These are phyloP conservation scores for Nasonia vitripennis DNA, from an alignment of 1,140 invertebrate genomes.

Conservation along the genomic window DNA sequence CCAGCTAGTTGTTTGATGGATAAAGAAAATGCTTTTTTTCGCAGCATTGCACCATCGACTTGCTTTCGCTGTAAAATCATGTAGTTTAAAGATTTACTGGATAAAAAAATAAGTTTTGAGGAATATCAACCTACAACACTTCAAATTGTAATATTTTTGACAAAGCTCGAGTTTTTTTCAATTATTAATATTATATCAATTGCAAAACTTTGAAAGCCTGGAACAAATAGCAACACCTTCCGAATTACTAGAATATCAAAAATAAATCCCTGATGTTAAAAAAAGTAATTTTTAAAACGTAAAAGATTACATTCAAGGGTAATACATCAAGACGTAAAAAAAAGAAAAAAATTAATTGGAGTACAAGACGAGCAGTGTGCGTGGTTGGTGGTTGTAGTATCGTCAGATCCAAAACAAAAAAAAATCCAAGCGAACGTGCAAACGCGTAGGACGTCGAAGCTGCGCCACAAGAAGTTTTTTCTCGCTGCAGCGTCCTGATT, in stretches of 20 bases:
- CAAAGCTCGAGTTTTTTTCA: no score
- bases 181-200: no score
- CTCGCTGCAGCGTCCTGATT: not conserved
- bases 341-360: not conserved
- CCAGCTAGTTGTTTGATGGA: no score
- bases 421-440: constrained; percentile 18
- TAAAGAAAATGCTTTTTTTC: not conserved
- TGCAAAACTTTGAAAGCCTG: no score
- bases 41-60: not conserved
- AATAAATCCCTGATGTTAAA: no score
- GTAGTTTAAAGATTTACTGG: not conserved
- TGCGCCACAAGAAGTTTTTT: constrained; percentile 34
- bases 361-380: not conserved
- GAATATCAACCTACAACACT: not conserved
- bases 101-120: not conserved
- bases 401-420: constrained; percentile 4
- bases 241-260: no score
- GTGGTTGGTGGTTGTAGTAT: not conserved
- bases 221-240: not conserved
- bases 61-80: not conserved
- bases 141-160: not conserved
- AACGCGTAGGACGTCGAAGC: constrained; percentile 12
- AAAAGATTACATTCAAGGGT: not conserved
- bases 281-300: no score
- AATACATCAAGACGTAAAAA: not conserved